A percentile compares a stretch with the other conserved stretches of the same genome.
Conservation (phyloP, 35 echinoderm and acorn worm species). For the Heliocidaris erythrogramma region DNA sequence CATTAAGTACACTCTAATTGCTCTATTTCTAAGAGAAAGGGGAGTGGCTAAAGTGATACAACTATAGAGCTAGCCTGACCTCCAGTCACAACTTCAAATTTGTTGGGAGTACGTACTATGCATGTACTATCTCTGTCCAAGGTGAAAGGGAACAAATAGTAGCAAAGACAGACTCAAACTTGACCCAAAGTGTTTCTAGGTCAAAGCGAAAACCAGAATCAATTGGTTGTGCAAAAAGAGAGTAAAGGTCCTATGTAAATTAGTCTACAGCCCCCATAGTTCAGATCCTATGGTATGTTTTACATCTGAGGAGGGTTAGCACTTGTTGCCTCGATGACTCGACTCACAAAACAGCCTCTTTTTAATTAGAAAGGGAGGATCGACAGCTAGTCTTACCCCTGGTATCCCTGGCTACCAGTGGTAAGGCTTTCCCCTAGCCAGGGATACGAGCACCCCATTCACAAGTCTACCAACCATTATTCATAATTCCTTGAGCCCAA, state of each 20-base stretch:
- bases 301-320: too few relatives aligned
- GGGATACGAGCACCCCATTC: too few relatives aligned
- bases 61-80: neutral
- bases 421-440: too few relatives aligned
- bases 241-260: neutral
- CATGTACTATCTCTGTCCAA: neutral
- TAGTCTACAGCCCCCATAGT: too few relatives aligned
- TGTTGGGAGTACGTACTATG: neutral
- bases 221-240: neutral
- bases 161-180: neutral
- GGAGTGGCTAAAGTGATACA: neutral
- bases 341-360: neutral
- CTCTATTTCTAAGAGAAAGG: neutral
- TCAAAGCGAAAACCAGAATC: neutral
- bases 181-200: neutral
- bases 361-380: neutral
- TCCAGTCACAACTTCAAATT: neutral
- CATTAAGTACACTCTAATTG: neutral
- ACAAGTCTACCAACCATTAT: too few relatives aligned
- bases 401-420: too few relatives aligned
- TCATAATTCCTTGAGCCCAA: too few relatives aligned
- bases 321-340: too few relatives aligned
- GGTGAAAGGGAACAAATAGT: neutral
- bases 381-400: too few relatives aligned
- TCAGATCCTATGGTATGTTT: too few relatives aligned